A percentile compares a stretch with the other conserved stretches of the same genome.
phyloP scores from a whole-genome alignment of 92 coral and sea anemone species.

The Actinostola sp. region DNA sequence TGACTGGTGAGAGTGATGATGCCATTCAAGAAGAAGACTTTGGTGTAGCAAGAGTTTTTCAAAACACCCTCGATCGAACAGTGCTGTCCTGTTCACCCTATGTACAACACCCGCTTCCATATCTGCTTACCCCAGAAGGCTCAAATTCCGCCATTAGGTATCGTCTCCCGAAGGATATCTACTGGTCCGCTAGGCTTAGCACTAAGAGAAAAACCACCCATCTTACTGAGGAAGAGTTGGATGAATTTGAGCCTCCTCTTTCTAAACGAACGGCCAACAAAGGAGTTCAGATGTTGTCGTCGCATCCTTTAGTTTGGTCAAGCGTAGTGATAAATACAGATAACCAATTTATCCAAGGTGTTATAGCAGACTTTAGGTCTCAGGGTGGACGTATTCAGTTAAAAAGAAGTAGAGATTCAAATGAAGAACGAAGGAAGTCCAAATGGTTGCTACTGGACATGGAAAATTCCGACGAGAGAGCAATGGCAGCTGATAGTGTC shows the following conservation, averaged over 20 bases:
- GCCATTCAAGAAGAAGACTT: conserved; percentile 5
- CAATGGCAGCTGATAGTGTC: neutral
- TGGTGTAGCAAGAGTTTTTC: conserved; percentile 49
- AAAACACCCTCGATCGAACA: conserved; percentile 58
- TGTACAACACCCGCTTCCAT: conserved; percentile 84
- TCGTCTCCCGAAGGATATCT: conserved; percentile 70
- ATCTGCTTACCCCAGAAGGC: conserved; percentile 81
- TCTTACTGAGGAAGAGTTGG: conserved; percentile 78
- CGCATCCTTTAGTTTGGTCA: conserved; percentile 80
- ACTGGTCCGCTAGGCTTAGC: conserved; percentile 74
- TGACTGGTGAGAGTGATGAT: conserved; percentile 23
- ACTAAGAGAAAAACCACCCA: conserved; percentile 18
- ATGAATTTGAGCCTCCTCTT: conserved; percentile 63
- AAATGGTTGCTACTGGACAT: conserved; percentile 25
- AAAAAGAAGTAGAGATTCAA: conserved; percentile 9
- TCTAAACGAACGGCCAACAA: conserved; percentile 51
- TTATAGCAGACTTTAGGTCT: conserved; percentile 83
- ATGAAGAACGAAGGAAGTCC: conserved; percentile 23
- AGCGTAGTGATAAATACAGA: conserved; percentile 50
- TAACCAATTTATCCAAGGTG: conserved; percentile 55
- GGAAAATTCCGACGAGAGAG: neutral
- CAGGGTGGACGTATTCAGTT: conserved; percentile 89
- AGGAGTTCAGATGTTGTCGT: conserved; percentile 49
- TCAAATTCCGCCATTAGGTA: conserved; percentile 66
- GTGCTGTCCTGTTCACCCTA: conserved; percentile 80